Percentiles rank a stretch among this genome's conserved stretches.
phyloP scores from a whole-genome alignment of 2,888 invertebrate species.

The Temnothorax rugatulus region DNA sequence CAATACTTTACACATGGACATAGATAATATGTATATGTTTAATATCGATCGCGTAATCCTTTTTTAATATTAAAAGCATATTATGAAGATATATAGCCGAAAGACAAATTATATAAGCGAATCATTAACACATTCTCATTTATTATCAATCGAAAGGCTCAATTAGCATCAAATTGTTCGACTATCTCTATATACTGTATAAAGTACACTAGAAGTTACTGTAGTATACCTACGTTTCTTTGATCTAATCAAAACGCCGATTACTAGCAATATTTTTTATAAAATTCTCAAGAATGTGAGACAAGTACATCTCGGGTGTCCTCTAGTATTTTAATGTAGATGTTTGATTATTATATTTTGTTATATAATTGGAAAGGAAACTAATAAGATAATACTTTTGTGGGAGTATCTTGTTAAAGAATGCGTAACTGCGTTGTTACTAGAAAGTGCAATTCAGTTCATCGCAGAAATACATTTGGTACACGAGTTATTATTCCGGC shows the following conservation, averaged over 20 bases:
- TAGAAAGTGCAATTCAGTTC: constrained; percentile 31
- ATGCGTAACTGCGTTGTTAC: constrained; percentile 27
- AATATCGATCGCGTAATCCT: constrained; percentile 33
- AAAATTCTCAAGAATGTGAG: constrained; percentile 35
- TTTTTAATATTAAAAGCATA: constrained; percentile 45
- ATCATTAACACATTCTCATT: constrained; percentile 31
- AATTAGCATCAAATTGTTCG: constrained; percentile 46
- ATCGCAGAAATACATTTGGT: constrained; percentile 9
- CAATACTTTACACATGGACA: constrained; percentile 67
- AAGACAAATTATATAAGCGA: constrained; percentile 6
- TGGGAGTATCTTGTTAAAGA: not conserved
- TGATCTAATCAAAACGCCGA: constrained; percentile 42
- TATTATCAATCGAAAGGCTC: constrained; percentile 34
- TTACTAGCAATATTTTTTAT: constrained; percentile 47
- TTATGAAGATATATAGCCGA: constrained; percentile 14
- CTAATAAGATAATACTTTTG: constrained; percentile 6
- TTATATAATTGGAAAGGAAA: constrained; percentile 14
- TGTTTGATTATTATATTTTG: constrained; percentile 29
- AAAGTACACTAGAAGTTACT: constrained; percentile 21
- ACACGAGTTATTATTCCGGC: constrained; percentile 23
- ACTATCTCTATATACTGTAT: constrained; percentile 30
- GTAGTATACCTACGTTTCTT: constrained; percentile 32
- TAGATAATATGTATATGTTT: constrained; percentile 6
- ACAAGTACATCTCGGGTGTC: constrained; percentile 7
- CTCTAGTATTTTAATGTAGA: constrained; percentile 14